Conservation (phyloP, 1,140 invertebrate species). For the Calephelis virginiensis region DNA sequence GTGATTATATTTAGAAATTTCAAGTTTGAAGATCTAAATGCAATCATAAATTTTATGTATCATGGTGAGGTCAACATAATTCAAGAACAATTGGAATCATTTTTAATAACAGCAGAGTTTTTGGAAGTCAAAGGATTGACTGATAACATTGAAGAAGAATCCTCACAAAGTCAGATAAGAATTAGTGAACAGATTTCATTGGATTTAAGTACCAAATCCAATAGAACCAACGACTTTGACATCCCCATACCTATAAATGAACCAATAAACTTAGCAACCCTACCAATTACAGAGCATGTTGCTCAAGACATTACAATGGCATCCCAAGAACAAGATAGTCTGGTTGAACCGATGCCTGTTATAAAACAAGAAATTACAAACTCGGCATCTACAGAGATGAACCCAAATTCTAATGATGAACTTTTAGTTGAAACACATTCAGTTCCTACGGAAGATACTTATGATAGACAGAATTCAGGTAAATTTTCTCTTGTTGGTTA, state of each 20-base stretch:
- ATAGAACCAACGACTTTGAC: conserved; percentile 47
- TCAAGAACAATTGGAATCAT: conserved; percentile 91
- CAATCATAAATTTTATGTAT: conserved; percentile 92
- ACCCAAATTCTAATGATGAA: conserved; percentile 47
- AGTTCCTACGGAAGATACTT: conserved; percentile 62
- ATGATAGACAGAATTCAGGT: conserved; percentile 67
- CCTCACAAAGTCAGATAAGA: conserved; percentile 54
- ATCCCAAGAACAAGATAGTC: conserved; percentile 42
- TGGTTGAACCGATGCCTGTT: conserved; percentile 43
- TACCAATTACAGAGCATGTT: conserved; percentile 55
- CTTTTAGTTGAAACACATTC: conserved; percentile 66
- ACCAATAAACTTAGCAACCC: conserved; percentile 66
- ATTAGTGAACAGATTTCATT: conserved; percentile 58
- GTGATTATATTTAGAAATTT: conserved; percentile 92
- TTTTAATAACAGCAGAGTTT: conserved; percentile 92
- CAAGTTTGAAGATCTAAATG: conserved; percentile 88
- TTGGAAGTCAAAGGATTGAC: conserved; percentile 93
- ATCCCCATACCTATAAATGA: conserved; percentile 52
- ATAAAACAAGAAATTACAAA: conserved; percentile 38
- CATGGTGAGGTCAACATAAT: conserved; percentile 94
- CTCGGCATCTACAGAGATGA: conserved; percentile 33
- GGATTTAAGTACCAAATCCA: conserved; percentile 66
- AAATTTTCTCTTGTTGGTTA: conserved; percentile 18
- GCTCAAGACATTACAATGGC: conserved; percentile 37
- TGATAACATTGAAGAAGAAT: conserved; percentile 72